A percentile compares a stretch with the other conserved stretches of the same genome.
These are phyloP conservation scores for Megaceryle maxima DNA, from an alignment of 2,113 vertebrate genomes.

Conservation along the genomic window DNA sequence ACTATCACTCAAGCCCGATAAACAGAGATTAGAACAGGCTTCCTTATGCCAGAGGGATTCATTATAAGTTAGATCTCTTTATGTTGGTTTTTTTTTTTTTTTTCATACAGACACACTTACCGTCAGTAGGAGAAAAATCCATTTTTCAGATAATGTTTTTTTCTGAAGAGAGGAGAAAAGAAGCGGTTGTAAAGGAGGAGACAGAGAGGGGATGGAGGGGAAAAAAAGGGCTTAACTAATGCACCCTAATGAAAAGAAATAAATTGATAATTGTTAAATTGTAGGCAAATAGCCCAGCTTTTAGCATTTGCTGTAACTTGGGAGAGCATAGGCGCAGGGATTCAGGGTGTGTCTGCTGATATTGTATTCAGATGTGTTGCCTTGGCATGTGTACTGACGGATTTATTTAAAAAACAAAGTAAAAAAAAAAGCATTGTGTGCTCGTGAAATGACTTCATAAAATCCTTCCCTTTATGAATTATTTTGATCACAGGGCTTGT, in stretches of 20 bases:
- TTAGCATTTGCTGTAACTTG: constrained; percentile 56
- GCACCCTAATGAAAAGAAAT: background rate
- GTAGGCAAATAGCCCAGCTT: constrained; percentile 54
- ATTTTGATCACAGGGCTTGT: constrained; percentile 81
- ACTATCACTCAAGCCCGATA: constrained; percentile 75
- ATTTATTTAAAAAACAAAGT: constrained; percentile 82
- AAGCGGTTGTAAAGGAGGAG: background rate
- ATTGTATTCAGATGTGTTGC: constrained; percentile 85
- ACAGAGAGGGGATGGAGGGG: accelerated
- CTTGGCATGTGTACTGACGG: constrained; percentile 79
- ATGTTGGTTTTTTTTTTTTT: constrained; percentile 4
- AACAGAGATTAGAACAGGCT: constrained; percentile 74
- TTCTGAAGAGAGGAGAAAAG: background rate
- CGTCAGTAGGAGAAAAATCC: constrained; percentile 13
- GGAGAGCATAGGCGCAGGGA: constrained; percentile 65
- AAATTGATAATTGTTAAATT: constrained; percentile 44
- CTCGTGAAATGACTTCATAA: constrained; percentile 81
- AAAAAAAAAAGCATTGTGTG: constrained; percentile 79
- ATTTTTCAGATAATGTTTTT: constrained; percentile 39
- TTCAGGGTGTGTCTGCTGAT: constrained; percentile 80
- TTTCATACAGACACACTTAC: constrained; percentile 43
- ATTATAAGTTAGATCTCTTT: constrained; percentile 67
- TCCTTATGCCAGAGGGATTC: constrained; percentile 69
- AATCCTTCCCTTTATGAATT: constrained; percentile 84
- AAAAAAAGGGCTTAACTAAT: background rate